These are phyloP conservation scores for Azorinus chamasolen DNA, from an alignment of 2,888 invertebrate species.

Conservation along the genomic window DNA sequence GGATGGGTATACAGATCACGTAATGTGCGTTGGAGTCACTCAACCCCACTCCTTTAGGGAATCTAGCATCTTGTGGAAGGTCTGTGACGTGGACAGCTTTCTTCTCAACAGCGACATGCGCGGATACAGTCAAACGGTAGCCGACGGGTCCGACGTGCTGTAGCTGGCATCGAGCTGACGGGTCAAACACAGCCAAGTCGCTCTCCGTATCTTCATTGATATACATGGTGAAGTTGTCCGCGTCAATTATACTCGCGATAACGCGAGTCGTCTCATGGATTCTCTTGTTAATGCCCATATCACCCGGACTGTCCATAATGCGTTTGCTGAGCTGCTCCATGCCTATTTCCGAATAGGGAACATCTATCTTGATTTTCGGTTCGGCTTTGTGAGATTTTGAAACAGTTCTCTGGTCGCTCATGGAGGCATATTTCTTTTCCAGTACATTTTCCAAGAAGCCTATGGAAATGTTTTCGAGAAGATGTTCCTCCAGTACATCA, in stretches of 20 bases:
- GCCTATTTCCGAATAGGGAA: conserved; percentile 39
- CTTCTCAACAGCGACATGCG: conserved; percentile 65
- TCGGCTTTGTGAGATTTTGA: too few species aligned
- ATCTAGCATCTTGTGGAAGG: conserved; percentile 65
- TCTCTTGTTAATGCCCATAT: conserved; percentile 43
- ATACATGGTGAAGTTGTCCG: conserved; percentile 62
- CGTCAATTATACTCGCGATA: conserved; percentile 51
- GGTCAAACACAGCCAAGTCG: conserved; percentile 56
- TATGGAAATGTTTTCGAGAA: conserved; percentile 53
- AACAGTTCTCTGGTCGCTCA: background rate
- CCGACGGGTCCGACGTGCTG: conserved; percentile 66
- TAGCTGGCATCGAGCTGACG: conserved; percentile 18
- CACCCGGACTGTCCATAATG: conserved; percentile 47
- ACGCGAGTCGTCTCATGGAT: conserved; percentile 54
- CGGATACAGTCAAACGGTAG: conserved; percentile 66
- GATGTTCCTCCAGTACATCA: conserved; percentile 61
- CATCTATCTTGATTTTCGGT: conserved; percentile 17
- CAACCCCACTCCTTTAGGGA: conserved; percentile 67
- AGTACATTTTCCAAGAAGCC: conserved; percentile 58
- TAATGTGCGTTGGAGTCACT: conserved; percentile 56
- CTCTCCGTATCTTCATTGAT: conserved; percentile 58
- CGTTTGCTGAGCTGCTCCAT: conserved; percentile 36
- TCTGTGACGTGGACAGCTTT: conserved; percentile 59
- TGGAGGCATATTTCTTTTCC: conserved; percentile 5
- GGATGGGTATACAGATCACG: conserved; percentile 67